Percentiles rank a stretch among this genome's conserved stretches.
These are phyloP conservation scores for Tapera naevia DNA, from an alignment of 2,797 vertebrate genomes.

Conservation along the genomic window DNA sequence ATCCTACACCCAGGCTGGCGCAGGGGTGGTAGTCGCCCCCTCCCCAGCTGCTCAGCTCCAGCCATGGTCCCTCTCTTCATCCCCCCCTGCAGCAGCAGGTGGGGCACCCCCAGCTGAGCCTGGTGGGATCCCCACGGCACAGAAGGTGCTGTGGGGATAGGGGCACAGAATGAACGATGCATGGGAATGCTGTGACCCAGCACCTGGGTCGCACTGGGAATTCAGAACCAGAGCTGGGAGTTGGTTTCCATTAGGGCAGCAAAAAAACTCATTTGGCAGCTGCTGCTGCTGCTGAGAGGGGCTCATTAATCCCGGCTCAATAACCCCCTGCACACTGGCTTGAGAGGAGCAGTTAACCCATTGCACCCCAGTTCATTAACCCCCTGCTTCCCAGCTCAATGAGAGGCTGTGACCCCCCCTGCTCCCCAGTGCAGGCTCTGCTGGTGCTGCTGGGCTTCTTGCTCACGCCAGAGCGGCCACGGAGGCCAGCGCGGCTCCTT, in stretches of 20 bases:
- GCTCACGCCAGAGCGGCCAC: background rate
- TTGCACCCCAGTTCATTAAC: too few relatives aligned
- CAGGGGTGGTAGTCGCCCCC: too few relatives aligned
- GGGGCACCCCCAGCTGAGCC: background rate
- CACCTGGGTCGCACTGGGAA: background rate
- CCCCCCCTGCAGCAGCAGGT: too few relatives aligned
- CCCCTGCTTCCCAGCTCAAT: too few relatives aligned
- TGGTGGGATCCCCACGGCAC: background rate
- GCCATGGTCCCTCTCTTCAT: too few relatives aligned
- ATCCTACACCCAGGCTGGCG: too few relatives aligned
- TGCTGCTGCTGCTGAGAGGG: conserved; percentile 5
- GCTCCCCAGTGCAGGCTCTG: background rate
- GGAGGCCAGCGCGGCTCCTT: background rate
- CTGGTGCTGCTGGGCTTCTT: background rate
- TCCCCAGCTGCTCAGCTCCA: too few relatives aligned
- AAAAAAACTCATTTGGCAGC: conserved; percentile 52
- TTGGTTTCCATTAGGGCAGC: conserved; percentile 62
- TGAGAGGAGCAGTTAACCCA: too few relatives aligned
- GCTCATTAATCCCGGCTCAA: conserved; percentile 38
- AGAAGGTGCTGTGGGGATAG: too few relatives aligned
- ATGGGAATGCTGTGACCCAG: conserved; percentile 1
- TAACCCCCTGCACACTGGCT: too few relatives aligned
- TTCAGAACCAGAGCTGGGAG: background rate
- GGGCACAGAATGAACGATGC: background rate
- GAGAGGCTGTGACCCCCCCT: too few relatives aligned